Conservation (phyloP, 2,113 vertebrate genomes). For the Steatornis caripensis region DNA sequence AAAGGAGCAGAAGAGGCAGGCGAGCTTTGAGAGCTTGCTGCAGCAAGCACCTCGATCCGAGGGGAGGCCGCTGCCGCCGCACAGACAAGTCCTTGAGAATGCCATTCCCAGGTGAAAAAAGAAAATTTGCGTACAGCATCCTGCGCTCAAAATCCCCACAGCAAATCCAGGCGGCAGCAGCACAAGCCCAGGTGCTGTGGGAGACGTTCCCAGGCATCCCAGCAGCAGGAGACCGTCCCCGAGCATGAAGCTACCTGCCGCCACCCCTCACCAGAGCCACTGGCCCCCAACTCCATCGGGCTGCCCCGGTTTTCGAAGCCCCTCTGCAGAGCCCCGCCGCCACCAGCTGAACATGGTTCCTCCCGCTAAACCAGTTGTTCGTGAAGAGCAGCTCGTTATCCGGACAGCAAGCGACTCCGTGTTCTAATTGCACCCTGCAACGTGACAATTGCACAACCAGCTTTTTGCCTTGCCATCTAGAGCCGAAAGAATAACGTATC, state of each 20-base stretch:
- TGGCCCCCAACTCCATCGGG: too few species aligned
- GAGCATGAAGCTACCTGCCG: too few species aligned
- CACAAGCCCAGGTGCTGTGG: neutral
- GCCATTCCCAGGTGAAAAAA: neutral
- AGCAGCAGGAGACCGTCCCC: neutral
- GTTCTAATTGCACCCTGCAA: neutral
- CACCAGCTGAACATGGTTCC: too few species aligned
- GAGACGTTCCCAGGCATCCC: neutral
- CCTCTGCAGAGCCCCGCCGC: neutral
- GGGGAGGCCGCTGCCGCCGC: neutral
- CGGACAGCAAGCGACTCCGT: accelerated
- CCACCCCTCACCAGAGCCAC: neutral
- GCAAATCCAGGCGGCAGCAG: neutral
- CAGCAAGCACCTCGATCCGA: neutral
- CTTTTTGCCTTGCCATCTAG: neutral
- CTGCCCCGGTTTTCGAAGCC: accelerated
- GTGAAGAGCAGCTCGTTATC: neutral
- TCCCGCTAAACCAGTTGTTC: neutral
- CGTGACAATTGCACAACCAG: neutral
- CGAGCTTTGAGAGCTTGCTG: neutral
- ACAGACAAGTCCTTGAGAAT: neutral
- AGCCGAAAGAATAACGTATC: neutral
- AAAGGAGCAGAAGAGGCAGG: neutral
- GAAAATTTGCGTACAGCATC: too few species aligned
- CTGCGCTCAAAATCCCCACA: neutral